phyloP scores from a whole-genome alignment of 2,888 invertebrate genomes.

The Agonum fuliginosum region DNA sequence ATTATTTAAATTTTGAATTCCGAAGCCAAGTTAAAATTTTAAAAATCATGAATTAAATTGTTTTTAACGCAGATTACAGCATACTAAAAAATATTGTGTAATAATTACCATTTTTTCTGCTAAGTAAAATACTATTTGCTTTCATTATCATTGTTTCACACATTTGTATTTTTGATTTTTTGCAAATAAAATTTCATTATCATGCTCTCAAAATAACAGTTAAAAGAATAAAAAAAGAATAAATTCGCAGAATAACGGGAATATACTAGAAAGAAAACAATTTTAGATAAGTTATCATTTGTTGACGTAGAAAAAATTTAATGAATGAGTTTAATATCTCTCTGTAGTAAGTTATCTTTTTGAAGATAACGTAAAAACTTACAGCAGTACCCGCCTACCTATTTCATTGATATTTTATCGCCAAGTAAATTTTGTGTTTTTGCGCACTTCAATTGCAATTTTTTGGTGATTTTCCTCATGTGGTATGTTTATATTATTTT shows the following conservation, averaged over 20 bases:
- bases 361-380: background rate
- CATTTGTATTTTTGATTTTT: background rate
- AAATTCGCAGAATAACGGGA: constrained; percentile 1
- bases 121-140: background rate
- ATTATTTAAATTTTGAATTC: too few species aligned
- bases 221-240: background rate
- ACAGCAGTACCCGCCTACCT: background rate
- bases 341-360: constrained; percentile 1
- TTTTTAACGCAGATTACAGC: too few species aligned
- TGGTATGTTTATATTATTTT: background rate
- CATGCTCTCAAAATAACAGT: constrained; percentile 16
- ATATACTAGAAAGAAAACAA: constrained; percentile 5
- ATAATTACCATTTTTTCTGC: background rate
- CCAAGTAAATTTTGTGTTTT: background rate
- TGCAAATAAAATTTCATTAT: background rate
- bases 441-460: background rate
- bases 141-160: background rate
- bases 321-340: constrained; percentile 46
- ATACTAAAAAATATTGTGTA: background rate
- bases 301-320: constrained; percentile 23
- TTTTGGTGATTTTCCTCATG: background rate
- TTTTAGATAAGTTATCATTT: constrained; percentile 47
- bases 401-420: background rate
- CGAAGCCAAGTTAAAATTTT: too few species aligned
- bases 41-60: too few species aligned